Evolutionary conservation across 2,797 vertebrate species (phyloP).

Genomic region (Myotis myotis): DNA sequence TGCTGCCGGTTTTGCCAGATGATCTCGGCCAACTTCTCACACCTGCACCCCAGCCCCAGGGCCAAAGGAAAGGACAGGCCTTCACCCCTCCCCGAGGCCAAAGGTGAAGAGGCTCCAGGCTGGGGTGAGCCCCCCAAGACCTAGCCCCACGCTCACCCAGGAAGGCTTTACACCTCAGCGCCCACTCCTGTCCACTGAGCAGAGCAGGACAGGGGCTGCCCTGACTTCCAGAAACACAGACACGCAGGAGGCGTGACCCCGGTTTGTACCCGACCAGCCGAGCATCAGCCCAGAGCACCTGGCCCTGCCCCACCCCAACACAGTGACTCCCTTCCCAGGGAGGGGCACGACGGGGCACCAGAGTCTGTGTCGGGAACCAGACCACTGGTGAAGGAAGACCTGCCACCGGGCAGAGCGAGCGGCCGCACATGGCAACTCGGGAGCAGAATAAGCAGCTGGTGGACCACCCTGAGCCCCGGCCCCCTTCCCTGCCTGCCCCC

Average conservation of each 20-base stretch:
- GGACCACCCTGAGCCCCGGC: not conserved
- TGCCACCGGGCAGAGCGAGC: not conserved
- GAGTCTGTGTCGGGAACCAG: not conserved
- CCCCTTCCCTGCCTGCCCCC: accelerated
- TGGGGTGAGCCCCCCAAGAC: not conserved
- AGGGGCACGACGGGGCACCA: not conserved
- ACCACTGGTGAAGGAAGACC: not conserved
- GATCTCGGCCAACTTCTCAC: slow-evolving; percentile 95
- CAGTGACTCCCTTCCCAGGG: not conserved
- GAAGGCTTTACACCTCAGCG: accelerated
- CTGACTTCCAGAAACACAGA: not conserved
- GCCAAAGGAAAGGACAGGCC: not conserved
- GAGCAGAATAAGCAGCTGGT: not conserved
- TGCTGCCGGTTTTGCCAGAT: slow-evolving; percentile 98
- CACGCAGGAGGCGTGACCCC: accelerated
- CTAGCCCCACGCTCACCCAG: not conserved
- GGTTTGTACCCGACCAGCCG: not conserved
- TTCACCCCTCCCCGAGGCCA: not conserved
- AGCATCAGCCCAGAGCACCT: not conserved
- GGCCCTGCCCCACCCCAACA: not conserved
- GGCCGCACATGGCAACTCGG: accelerated
- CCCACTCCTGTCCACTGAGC: accelerated
- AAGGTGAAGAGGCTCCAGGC: not conserved
- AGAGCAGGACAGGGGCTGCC: not conserved
- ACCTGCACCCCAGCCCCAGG: slow-evolving; percentile 84